Conservation (phyloP, 2,888 invertebrate species). For the Seira ritae region DNA sequence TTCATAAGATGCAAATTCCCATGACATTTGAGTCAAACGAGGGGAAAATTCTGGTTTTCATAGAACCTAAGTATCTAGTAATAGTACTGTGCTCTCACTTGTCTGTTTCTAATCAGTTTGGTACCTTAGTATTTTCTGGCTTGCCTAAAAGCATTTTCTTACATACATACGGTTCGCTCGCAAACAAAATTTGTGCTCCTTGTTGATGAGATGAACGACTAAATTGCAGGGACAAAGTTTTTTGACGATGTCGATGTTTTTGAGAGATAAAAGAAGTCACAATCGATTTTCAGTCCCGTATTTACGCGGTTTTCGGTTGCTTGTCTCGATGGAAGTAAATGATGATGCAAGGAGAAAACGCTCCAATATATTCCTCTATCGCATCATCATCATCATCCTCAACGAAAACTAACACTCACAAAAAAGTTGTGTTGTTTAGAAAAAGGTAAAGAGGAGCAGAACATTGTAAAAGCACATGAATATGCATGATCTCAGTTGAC, state of each 20-base stretch:
- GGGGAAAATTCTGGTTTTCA: too few relatives aligned
- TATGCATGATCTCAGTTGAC: neutral
- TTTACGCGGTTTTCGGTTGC: neutral
- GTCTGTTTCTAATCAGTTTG: too few relatives aligned
- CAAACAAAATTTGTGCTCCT: too few relatives aligned
- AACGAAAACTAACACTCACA: too few relatives aligned
- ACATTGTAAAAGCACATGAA: neutral
- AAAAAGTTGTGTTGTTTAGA: too few relatives aligned
- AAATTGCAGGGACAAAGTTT: neutral
- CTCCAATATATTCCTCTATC: neutral
- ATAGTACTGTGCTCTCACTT: too few relatives aligned
- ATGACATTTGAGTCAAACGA: too few relatives aligned
- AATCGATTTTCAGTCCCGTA: neutral
- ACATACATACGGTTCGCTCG: neutral
- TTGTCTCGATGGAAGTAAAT: neutral
- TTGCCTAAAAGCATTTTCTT: neutral
- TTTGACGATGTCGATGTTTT: neutral
- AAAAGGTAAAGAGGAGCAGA: neutral
- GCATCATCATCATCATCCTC: neutral
- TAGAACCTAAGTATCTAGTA: too few relatives aligned
- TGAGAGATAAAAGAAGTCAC: conserved; percentile 15
- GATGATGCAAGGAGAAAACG: neutral
- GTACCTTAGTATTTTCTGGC: too few relatives aligned
- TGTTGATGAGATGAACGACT: too few relatives aligned
- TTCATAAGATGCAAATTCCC: too few relatives aligned